These are phyloP conservation scores for Andrena camellia DNA, from an alignment of 2,888 invertebrate genomes.

Conservation along the genomic window DNA sequence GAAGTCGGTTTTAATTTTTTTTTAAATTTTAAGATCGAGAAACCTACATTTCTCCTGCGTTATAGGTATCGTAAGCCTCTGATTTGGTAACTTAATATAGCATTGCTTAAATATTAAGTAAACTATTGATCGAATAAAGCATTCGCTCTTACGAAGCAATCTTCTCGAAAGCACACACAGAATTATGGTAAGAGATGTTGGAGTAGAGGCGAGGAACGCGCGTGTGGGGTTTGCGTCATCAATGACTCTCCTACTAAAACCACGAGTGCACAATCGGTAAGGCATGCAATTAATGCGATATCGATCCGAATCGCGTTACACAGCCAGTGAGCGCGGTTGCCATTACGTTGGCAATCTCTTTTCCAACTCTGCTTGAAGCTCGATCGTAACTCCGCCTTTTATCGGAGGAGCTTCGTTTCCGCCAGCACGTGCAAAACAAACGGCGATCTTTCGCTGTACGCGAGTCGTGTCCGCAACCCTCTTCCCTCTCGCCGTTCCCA, in stretches of 20 bases:
- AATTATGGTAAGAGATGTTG: slow-evolving; percentile 5
- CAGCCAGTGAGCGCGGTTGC: slow-evolving; percentile 54
- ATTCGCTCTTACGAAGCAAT: slow-evolving; percentile 11
- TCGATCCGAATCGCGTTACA: slow-evolving; percentile 73
- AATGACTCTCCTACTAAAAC: slow-evolving; percentile 49
- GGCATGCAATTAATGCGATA: slow-evolving; percentile 80
- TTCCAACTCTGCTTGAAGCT: slow-evolving; percentile 58
- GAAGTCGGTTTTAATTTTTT: too few relatives aligned
- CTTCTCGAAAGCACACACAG: not conserved
- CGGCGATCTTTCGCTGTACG: slow-evolving; percentile 56
- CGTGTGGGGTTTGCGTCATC: slow-evolving; percentile 39
- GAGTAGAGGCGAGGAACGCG: slow-evolving; percentile 8
- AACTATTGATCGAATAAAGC: not conserved
- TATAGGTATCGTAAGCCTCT: too few relatives aligned
- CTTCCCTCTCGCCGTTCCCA: slow-evolving; percentile 26
- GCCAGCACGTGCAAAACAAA: slow-evolving; percentile 76
- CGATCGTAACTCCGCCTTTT: slow-evolving; percentile 77
- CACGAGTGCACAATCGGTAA: slow-evolving; percentile 71
- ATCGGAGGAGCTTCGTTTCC: slow-evolving; percentile 77
- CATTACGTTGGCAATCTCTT: slow-evolving; percentile 63
- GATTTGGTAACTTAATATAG: too few relatives aligned
- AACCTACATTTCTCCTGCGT: too few relatives aligned
- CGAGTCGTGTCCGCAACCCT: slow-evolving; percentile 40
- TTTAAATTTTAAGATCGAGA: too few relatives aligned
- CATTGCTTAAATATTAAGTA: too few relatives aligned